Conservation (phyloP, 1,140 invertebrate genomes). For the Homalodisca vitripennis region DNA sequence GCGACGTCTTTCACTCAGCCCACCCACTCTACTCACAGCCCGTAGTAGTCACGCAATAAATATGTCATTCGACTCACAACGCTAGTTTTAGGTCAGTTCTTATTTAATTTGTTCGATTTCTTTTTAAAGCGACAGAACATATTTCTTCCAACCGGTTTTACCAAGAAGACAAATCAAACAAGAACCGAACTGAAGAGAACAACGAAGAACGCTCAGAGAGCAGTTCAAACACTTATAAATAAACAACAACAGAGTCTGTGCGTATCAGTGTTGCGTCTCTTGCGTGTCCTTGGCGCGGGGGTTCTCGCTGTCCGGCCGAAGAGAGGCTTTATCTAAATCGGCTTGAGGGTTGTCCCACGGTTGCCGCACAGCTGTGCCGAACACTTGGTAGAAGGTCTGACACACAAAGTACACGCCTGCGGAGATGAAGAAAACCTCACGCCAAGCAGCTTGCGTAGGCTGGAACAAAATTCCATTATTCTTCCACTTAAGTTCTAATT, state of each 20-base stretch:
- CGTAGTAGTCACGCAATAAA: constrained; percentile 3
- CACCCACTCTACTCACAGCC: background rate
- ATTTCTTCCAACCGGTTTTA: no score
- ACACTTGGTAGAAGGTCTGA: constrained; percentile 72
- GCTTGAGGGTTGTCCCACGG: constrained; percentile 70
- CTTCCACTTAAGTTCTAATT: no score
- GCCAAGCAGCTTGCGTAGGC: constrained; percentile 84
- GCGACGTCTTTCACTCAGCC: background rate
- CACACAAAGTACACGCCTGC: constrained; percentile 74
- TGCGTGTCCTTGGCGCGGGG: background rate
- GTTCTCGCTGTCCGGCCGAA: constrained; percentile 61
- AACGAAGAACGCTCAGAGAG: constrained; percentile 41
- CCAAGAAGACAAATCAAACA: no score
- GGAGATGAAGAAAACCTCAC: constrained; percentile 81
- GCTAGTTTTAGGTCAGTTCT: background rate
- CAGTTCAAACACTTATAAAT: background rate
- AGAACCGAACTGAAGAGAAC: no score
- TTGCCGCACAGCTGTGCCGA: constrained; percentile 75
- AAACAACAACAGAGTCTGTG: constrained; percentile 43
- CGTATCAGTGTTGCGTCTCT: constrained; percentile 49
- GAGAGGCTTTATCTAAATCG: constrained; percentile 51
- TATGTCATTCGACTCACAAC: background rate
- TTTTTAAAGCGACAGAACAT: background rate
- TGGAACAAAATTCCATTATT: no score
- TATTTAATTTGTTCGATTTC: background rate